A percentile compares a stretch with the other conserved stretches of the same genome.
Conservation (phyloP, 2,113 vertebrate species). For the Cinclus mexicanus region DNA sequence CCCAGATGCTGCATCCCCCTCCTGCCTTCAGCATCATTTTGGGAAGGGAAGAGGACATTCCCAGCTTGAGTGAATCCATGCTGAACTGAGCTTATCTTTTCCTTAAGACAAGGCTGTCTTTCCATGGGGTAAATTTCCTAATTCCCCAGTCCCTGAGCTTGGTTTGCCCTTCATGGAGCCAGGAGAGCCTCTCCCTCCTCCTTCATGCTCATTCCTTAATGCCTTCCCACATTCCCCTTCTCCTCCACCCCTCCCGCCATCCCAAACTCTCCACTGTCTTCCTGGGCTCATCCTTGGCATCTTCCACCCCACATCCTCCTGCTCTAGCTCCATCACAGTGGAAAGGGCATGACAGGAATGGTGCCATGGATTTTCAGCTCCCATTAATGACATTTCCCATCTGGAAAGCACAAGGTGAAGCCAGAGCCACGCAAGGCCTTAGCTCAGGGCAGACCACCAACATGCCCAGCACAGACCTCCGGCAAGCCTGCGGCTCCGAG, state of each 20-base stretch:
- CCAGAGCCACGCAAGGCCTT: neutral
- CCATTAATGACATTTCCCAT: neutral
- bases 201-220: neutral
- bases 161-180: too few species aligned
- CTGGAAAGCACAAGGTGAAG: neutral
- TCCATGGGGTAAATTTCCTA: neutral
- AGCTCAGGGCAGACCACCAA: neutral
- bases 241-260: neutral
- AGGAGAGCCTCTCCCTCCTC: neutral
- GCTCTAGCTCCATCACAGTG: neutral
- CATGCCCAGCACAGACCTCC: neutral
- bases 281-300: neutral
- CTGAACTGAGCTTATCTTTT: neutral
- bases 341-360: fast-evolving
- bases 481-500: fast-evolving
- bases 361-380: neutral
- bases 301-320: neutral
- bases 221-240: neutral
- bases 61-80: too few species aligned
- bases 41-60: neutral
- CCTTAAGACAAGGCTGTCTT: neutral
- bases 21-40: neutral
- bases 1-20: neutral
- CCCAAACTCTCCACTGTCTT: neutral
- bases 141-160: neutral